Evolutionary conservation across 2,797 vertebrate species (phyloP).

Genomic region (Coranthus polyacanthus): DNA sequence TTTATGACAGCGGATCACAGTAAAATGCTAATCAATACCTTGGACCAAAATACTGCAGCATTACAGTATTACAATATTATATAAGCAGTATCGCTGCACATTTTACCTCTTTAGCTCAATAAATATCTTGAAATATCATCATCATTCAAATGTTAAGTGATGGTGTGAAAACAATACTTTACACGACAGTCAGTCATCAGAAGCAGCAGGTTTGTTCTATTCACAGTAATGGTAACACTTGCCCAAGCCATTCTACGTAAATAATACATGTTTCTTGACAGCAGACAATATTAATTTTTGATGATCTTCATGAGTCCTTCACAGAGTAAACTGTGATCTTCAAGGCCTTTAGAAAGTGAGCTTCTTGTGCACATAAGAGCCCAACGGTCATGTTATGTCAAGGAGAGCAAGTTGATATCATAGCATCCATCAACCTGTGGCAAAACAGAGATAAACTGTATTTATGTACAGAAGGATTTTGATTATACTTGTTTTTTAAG

Average conservation of each 20-base stretch:
- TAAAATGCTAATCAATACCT: no score
- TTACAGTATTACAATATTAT: no score
- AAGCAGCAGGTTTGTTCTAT: background rate
- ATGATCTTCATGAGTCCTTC: background rate
- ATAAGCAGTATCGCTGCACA: no score
- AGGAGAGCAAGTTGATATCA: slow-evolving; percentile 92
- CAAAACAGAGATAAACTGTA: slow-evolving; percentile 16
- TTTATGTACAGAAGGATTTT: no score
- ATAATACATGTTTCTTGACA: background rate
- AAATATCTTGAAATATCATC: no score
- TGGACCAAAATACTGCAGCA: no score
- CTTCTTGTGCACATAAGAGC: no score
- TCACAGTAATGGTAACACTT: background rate
- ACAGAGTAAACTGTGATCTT: background rate
- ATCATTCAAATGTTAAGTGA: no score
- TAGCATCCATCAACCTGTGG: slow-evolving; percentile 96
- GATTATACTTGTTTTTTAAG: no score
- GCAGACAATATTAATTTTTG: background rate
- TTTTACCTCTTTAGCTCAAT: no score
- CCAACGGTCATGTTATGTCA: slow-evolving; percentile 80
- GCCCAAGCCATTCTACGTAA: background rate
- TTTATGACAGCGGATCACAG: no score
- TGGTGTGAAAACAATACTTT: background rate
- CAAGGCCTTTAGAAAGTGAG: background rate
- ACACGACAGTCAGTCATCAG: background rate